A percentile compares a stretch with the other conserved stretches of the same genome.
phyloP scores from a whole-genome alignment of 2,113 vertebrate species.

The Notarius quadriscutis region DNA sequence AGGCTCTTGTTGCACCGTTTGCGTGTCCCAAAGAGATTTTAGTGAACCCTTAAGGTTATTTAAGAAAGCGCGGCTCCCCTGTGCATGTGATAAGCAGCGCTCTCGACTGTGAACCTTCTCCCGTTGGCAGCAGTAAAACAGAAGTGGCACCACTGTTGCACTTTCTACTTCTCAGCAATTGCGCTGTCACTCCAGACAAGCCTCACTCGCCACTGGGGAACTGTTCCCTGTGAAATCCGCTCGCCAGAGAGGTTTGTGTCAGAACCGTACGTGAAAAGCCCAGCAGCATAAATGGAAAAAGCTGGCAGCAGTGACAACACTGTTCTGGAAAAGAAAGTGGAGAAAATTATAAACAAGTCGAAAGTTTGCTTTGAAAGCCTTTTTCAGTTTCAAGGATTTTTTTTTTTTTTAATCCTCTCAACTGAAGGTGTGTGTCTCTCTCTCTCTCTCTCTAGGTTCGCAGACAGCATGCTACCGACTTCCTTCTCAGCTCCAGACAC shows the following conservation, averaged over 20 bases:
- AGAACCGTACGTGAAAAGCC: neutral
- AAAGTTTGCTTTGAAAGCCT: neutral
- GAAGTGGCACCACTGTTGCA: neutral
- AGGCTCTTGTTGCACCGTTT: neutral
- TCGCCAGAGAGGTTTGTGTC: neutral
- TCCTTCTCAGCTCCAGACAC: conserved; percentile 12
- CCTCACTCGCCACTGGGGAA: neutral
- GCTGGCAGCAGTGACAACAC: neutral
- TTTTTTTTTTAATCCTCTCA: neutral
- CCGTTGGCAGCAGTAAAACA: neutral
- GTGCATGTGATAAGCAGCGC: neutral
- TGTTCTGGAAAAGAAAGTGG: neutral
- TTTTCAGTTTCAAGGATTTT: neutral
- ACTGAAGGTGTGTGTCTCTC: conserved; percentile 2
- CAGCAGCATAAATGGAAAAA: neutral
- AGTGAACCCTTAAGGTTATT: neutral
- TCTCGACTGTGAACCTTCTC: too few species aligned
- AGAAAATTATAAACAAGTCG: neutral
- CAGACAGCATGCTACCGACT: conserved; percentile 20
- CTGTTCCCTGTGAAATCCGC: neutral
- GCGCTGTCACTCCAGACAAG: neutral
- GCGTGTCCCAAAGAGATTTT: neutral
- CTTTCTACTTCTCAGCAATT: neutral
- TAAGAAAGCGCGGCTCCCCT: neutral
- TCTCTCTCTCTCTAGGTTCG: neutral